Conservation (phyloP, 2,888 invertebrate species). For the Platerodrilus igneus region DNA sequence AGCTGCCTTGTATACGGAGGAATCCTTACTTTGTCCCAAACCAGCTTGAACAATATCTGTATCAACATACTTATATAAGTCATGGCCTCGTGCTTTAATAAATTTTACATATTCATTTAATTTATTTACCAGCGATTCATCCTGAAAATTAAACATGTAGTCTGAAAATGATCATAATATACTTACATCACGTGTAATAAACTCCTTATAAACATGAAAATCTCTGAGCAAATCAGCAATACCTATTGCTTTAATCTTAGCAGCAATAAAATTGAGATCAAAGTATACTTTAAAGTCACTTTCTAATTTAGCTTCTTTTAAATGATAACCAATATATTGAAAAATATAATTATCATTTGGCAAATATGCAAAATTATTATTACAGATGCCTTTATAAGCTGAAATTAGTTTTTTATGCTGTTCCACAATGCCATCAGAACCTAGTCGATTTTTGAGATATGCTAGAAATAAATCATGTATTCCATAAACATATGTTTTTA, state of each 20-base stretch:
- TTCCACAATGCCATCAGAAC: slow-evolving; percentile 46
- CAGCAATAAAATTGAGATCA: slow-evolving; percentile 65
- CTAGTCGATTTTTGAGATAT: slow-evolving; percentile 54
- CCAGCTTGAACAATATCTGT: slow-evolving; percentile 68
- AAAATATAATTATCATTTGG: slow-evolving; percentile 70
- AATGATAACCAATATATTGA: slow-evolving; percentile 67
- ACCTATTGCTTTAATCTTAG: slow-evolving; percentile 63
- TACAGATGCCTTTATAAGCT: slow-evolving; percentile 53
- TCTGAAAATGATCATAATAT: slow-evolving; percentile 5
- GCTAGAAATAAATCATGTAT: slow-evolving; percentile 65
- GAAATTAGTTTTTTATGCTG: slow-evolving; percentile 58
- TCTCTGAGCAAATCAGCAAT: slow-evolving; percentile 66
- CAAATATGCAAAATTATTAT: slow-evolving; percentile 54
- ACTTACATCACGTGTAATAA: slow-evolving; percentile 55
- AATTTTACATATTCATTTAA: slow-evolving; percentile 56
- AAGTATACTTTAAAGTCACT: slow-evolving; percentile 59
- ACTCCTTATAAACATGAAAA: slow-evolving; percentile 57
- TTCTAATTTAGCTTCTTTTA: slow-evolving; percentile 54
- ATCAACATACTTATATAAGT: slow-evolving; percentile 57
- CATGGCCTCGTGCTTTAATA: slow-evolving; percentile 58
- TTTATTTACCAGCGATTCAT: slow-evolving; percentile 47
- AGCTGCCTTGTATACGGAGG: slow-evolving; percentile 56
- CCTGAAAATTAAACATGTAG: slow-evolving; percentile 40
- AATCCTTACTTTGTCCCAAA: slow-evolving; percentile 58
- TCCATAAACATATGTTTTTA: slow-evolving; percentile 62